Conservation (phyloP, 2,797 vertebrate species). For the Erethizon dorsatum region DNA sequence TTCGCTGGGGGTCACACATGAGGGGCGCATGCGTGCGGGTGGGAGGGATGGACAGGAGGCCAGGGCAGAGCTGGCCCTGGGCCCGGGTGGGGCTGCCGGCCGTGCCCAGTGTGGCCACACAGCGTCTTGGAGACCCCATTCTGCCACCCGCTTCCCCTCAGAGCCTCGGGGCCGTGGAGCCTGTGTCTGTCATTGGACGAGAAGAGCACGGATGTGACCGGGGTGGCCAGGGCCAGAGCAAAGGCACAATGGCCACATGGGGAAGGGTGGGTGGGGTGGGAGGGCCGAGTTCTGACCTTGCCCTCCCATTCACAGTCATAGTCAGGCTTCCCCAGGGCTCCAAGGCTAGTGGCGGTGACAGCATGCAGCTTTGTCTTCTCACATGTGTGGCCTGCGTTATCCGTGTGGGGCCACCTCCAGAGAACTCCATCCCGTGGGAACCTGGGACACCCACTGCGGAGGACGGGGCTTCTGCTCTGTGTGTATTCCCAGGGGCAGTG, state of each 20-base stretch:
- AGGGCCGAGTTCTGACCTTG: not conserved
- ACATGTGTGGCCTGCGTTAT: not conserved
- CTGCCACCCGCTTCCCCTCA: not conserved
- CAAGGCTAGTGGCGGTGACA: accelerated
- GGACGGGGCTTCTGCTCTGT: not conserved
- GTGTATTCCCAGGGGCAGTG: accelerated
- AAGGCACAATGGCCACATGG: no score
- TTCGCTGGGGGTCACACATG: not conserved
- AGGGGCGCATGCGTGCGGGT: not conserved
- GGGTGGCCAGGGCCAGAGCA: not conserved
- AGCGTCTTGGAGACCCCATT: not conserved
- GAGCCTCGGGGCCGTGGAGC: no score
- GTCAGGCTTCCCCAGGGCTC: not conserved
- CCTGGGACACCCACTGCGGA: not conserved
- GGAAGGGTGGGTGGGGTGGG: accelerated
- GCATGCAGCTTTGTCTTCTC: accelerated
- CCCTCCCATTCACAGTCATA: not conserved
- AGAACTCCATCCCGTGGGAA: not conserved
- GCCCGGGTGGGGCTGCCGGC: not conserved
- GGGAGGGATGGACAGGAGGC: not conserved
- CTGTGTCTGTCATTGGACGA: not conserved
- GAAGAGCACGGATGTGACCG: not conserved
- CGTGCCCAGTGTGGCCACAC: not conserved
- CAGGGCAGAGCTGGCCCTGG: not conserved
- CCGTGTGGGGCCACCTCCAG: not conserved